Conservation (phyloP, 2,888 invertebrate genomes). For the Leptarthrus brevirostris region DNA sequence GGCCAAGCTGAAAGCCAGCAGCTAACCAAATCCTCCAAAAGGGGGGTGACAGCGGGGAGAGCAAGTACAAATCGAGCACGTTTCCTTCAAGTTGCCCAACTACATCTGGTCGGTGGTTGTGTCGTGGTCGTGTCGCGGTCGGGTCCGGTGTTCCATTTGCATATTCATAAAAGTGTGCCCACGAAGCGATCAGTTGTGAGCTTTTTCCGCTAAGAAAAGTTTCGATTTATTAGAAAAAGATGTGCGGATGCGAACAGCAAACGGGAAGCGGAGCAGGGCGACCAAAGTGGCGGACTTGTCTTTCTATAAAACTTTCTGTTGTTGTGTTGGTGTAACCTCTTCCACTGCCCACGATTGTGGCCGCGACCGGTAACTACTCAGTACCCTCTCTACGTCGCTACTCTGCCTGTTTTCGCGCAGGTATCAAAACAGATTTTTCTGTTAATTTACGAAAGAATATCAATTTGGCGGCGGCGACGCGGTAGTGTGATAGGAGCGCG, state of each 20-base stretch:
- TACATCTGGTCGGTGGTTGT: too few species aligned
- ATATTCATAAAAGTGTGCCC: slow-evolving; percentile 15
- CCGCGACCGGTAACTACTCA: neutral
- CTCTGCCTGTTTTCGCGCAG: neutral
- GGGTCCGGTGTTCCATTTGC: slow-evolving; percentile 2
- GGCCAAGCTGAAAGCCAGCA: too few species aligned
- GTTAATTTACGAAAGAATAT: neutral
- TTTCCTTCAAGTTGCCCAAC: slow-evolving; percentile 5
- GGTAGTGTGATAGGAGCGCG: too few species aligned
- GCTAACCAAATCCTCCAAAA: too few species aligned
- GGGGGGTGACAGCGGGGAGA: too few species aligned
- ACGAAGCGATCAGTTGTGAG: too few species aligned
- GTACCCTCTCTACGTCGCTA: neutral
- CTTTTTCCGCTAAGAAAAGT: neutral
- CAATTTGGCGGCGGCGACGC: neutral
- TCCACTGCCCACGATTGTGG: neutral
- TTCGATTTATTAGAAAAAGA: slow-evolving; percentile 8
- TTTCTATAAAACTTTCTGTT: too few species aligned
- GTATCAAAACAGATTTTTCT: neutral
- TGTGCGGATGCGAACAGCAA: too few species aligned
- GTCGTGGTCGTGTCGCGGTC: too few species aligned
- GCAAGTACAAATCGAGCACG: slow-evolving; percentile 3
- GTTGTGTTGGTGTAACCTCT: neutral
- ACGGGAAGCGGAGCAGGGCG: too few species aligned
- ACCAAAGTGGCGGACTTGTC: too few species aligned